phyloP scores from a whole-genome alignment of 2,113 vertebrate genomes.

The Stigmatopora nigra region DNA sequence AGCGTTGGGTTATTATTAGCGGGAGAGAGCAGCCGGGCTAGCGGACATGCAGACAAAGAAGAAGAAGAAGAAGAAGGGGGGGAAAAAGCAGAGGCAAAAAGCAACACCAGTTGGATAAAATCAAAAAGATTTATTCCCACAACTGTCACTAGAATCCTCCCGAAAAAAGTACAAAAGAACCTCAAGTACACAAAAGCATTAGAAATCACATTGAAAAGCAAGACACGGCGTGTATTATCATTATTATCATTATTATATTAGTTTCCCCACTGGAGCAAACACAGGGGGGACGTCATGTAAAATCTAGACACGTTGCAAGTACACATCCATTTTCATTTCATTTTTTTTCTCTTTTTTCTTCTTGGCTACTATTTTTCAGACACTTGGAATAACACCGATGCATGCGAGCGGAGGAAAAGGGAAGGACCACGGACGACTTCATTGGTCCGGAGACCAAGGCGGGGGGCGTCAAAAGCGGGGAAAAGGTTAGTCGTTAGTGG shows the following conservation, averaged over 20 bases:
- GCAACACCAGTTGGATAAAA: slow-evolving; percentile 62
- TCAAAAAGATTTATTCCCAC: slow-evolving; percentile 85
- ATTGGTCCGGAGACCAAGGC: slow-evolving; percentile 61
- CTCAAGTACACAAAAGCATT: slow-evolving; percentile 75
- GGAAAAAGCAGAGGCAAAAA: slow-evolving; percentile 53
- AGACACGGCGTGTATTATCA: slow-evolving; percentile 61
- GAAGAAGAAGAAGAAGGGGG: too few relatives aligned
- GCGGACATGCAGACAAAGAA: slow-evolving; percentile 46
- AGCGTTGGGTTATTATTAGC: slow-evolving; percentile 53
- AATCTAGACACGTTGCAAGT: slow-evolving; percentile 61
- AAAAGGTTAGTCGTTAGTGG: slow-evolving; percentile 52
- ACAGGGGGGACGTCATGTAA: slow-evolving; percentile 62
- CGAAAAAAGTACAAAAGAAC: slow-evolving; percentile 87
- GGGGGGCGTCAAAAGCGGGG: slow-evolving; percentile 50
- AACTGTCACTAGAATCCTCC: slow-evolving; percentile 66
- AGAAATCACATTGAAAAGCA: slow-evolving; percentile 82
- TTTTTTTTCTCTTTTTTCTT: neutral
- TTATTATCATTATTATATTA: slow-evolving; percentile 34
- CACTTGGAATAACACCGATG: slow-evolving; percentile 79
- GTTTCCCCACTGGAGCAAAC: slow-evolving; percentile 60
- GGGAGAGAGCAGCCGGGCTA: slow-evolving; percentile 41
- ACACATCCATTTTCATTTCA: slow-evolving; percentile 57
- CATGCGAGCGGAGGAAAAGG: slow-evolving; percentile 78
- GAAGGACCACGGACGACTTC: slow-evolving; percentile 50
- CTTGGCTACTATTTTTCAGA: slow-evolving; percentile 56